Evolutionary conservation across 2,888 invertebrate genomes (phyloP).

Genomic region (Flexamia atlantica): DNA sequence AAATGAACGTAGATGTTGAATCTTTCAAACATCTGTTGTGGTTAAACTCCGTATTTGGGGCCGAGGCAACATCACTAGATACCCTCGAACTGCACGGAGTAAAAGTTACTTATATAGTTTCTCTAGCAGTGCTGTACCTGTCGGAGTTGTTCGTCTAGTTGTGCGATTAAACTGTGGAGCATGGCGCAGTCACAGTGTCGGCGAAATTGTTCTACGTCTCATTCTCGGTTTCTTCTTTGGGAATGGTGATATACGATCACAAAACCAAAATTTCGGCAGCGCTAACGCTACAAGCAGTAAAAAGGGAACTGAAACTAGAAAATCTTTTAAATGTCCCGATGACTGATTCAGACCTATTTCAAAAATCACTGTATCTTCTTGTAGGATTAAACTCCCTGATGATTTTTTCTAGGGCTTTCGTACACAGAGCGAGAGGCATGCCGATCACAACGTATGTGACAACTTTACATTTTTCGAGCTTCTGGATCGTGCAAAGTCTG

Average conservation of each 20-base stretch:
- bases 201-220: neutral
- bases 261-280: neutral
- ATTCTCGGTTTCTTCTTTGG: neutral
- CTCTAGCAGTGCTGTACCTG: neutral
- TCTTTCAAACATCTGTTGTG: neutral
- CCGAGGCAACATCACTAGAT: neutral
- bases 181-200: no score
- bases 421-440: neutral
- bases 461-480: neutral
- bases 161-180: no score
- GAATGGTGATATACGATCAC: neutral
- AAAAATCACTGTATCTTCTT: neutral
- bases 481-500: neutral
- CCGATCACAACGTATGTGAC: neutral
- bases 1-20: neutral
- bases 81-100: neutral
- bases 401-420: neutral
- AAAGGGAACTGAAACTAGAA: neutral
- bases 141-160: no score
- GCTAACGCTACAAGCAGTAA: neutral
- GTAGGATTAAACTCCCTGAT: neutral
- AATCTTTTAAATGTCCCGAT: neutral
- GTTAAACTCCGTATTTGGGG: neutral
- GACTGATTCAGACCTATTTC: neutral
- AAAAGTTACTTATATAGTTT: neutral